Evolutionary conservation across 2,113 vertebrate genomes (phyloP).

Genomic region (Dasypus novemcinctus): DNA sequence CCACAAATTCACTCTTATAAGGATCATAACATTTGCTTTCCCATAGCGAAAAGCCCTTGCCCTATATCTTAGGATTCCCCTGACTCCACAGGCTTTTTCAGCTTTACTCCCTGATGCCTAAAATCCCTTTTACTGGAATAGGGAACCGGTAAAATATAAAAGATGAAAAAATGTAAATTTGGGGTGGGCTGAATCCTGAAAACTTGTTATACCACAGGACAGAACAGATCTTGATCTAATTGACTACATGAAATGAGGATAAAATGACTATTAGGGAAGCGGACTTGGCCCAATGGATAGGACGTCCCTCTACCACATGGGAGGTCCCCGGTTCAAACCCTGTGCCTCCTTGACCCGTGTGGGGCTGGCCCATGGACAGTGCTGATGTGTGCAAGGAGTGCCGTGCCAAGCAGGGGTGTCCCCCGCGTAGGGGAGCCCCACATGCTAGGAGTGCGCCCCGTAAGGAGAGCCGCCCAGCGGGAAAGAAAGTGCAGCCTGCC

Average conservation of each 20-base stretch:
- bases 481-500: too few species aligned
- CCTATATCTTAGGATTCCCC: not conserved
- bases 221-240: not conserved
- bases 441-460: too few species aligned
- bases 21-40: not conserved
- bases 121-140: constrained; percentile 23
- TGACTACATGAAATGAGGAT: not conserved
- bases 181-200: not conserved
- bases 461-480: too few species aligned
- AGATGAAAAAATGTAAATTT: not conserved
- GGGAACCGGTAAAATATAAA: not conserved
- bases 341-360: too few species aligned
- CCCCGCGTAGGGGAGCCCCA: too few species aligned
- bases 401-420: too few species aligned
- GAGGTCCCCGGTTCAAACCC: too few species aligned
- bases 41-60: not conserved
- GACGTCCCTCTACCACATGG: too few species aligned
- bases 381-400: too few species aligned
- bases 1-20: not conserved
- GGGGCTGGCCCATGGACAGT: too few species aligned
- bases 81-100: not conserved
- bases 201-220: not conserved
- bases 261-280: accelerated
- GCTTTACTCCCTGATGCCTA: not conserved
- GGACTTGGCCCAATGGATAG: too few species aligned